Conservation (phyloP, 2,113 vertebrate genomes). For the Leptosomus discolor region DNA sequence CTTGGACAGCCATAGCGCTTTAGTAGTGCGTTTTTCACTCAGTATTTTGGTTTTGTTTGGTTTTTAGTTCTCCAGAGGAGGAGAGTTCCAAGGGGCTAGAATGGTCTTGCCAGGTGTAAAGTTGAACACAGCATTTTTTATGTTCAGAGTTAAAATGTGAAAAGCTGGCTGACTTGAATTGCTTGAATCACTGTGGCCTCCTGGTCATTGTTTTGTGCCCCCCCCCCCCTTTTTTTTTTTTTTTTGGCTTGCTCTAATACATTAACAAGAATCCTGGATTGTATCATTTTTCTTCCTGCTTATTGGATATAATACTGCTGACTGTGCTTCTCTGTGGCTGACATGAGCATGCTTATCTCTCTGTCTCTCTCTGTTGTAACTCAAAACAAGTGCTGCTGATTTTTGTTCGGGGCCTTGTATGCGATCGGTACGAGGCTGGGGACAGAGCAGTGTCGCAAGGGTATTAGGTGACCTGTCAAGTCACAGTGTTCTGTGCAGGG, state of each 20-base stretch:
- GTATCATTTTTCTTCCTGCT: not conserved
- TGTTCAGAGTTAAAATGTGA: not conserved
- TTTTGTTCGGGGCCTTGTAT: not conserved
- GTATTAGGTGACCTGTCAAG: not conserved
- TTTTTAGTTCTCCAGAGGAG: not conserved
- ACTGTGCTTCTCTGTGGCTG: conserved; percentile 18
- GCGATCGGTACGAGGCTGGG: not conserved
- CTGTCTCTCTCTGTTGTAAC: not conserved
- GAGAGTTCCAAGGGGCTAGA: not conserved
- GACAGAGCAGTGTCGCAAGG: not conserved
- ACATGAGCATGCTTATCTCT: conserved; percentile 25
- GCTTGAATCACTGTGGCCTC: not conserved
- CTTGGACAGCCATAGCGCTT: not conserved
- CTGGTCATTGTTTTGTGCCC: not conserved
- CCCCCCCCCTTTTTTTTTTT: accelerated
- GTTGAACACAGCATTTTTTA: conserved; percentile 56
- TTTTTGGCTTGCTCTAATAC: not conserved
- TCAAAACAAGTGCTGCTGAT: not conserved
- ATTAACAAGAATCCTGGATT: conserved; percentile 42
- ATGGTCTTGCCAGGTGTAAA: not conserved
- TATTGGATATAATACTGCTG: not conserved
- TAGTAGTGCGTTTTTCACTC: not conserved
- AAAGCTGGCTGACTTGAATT: not conserved
- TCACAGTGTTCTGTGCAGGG: not conserved
- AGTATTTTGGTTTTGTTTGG: not conserved